These are phyloP conservation scores for Amblyraja radiata DNA, from an alignment of 2,797 vertebrate genomes.

Conservation along the genomic window DNA sequence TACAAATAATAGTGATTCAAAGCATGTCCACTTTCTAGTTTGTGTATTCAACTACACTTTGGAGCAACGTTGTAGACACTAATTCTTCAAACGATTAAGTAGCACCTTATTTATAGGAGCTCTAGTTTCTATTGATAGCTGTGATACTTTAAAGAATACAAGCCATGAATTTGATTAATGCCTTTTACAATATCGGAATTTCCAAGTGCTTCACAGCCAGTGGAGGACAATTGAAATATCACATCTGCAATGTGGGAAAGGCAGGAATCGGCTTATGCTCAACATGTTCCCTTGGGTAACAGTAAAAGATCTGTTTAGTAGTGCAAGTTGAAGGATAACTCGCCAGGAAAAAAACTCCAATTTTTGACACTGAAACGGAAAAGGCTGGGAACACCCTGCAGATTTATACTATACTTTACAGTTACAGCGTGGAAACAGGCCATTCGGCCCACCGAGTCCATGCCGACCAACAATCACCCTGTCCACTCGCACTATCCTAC, in stretches of 20 bases:
- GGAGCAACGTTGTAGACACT: background rate
- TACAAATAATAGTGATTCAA: background rate
- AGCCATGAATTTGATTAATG: background rate
- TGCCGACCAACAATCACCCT: no score
- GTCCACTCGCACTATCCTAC: no score
- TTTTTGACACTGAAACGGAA: no score
- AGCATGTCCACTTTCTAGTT: background rate
- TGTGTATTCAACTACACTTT: background rate
- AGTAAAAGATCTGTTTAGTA: background rate
- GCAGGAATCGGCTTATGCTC: background rate
- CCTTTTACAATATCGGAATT: background rate
- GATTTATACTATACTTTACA: no score
- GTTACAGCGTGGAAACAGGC: no score
- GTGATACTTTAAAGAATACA: background rate
- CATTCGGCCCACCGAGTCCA: no score
- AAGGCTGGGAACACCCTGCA: no score
- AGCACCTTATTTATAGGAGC: background rate
- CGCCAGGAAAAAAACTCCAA: background rate
- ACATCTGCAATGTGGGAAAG: background rate
- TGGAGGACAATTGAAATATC: background rate
- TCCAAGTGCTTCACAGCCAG: background rate
- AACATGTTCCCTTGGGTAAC: background rate
- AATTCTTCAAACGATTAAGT: background rate
- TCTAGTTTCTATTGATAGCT: background rate
- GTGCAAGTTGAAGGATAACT: background rate